Percentiles rank a stretch among this genome's conserved stretches.
Conservation (phyloP, 2,888 invertebrate genomes). For the Morpho achilles region DNA sequence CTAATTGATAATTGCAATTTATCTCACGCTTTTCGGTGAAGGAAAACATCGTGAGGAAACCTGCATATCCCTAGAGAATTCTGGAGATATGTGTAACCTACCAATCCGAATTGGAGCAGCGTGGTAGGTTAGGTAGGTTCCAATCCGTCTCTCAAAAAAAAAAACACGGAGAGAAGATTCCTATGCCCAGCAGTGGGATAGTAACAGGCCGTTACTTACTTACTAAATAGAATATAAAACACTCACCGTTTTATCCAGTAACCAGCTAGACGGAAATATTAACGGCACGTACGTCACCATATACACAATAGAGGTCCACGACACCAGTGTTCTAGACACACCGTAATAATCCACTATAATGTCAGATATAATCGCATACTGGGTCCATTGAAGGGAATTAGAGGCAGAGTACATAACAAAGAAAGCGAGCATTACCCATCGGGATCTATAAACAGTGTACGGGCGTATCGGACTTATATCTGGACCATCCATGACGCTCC, state of each 20-base stretch:
- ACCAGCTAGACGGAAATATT: conserved; percentile 97
- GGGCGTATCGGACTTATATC: conserved; percentile 26
- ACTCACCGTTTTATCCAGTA: conserved; percentile 94
- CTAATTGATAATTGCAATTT: no score
- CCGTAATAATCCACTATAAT: conserved; percentile 87
- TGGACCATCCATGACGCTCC: conserved; percentile 51
- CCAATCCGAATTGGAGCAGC: no score
- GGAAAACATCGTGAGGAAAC: no score
- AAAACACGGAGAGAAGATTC: no score
- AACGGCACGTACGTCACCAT: conserved; percentile 98
- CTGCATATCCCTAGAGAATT: no score
- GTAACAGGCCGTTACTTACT: no score
- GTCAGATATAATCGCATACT: conserved; percentile 94
- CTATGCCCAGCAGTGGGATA: no score
- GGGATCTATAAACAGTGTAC: conserved; percentile 81
- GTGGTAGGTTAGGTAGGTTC: no score
- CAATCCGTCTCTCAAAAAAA: no score
- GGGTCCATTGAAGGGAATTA: conserved; percentile 97
- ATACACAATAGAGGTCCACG: conserved; percentile 98
- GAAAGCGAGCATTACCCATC: conserved; percentile 90
- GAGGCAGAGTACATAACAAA: conserved; percentile 94
- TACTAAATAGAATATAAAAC: not conserved
- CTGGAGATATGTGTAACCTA: no score
- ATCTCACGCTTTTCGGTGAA: no score
- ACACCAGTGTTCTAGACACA: conserved; percentile 84